These are phyloP conservation scores for Centropus unirufus DNA, from an alignment of 2,113 vertebrate species.

Conservation along the genomic window DNA sequence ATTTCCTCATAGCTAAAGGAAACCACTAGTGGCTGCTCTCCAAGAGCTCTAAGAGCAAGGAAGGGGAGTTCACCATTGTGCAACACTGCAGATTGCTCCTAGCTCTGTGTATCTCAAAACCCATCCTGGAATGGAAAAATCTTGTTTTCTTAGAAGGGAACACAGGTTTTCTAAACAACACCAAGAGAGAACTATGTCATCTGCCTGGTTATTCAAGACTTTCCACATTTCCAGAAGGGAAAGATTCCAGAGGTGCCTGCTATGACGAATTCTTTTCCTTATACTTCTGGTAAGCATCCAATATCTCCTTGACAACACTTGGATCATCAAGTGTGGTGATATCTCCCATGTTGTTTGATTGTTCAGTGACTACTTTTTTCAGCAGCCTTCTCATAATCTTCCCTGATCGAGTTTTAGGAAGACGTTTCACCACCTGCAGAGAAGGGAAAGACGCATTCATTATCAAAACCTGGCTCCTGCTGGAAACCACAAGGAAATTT, in stretches of 20 bases:
- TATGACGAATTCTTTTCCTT: conserved; percentile 54
- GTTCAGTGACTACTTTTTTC: conserved; percentile 79
- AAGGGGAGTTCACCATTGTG: not conserved
- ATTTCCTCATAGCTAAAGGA: not conserved
- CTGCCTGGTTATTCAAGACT: not conserved
- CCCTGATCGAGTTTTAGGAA: conserved; percentile 93
- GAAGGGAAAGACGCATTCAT: not conserved
- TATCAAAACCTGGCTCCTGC: not conserved
- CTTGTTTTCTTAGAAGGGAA: not conserved
- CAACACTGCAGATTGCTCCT: not conserved
- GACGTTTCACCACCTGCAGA: conserved; percentile 87
- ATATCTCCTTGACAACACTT: conserved; percentile 82
- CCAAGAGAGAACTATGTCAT: not conserved
- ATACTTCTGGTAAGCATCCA: conserved; percentile 77
- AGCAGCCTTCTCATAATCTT: conserved; percentile 93
- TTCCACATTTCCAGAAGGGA: not conserved
- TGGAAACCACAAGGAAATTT: not conserved
- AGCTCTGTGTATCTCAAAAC: not conserved
- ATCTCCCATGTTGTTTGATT: conserved; percentile 81
- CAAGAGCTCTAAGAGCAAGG: not conserved
- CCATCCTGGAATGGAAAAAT: not conserved
- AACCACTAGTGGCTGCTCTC: not conserved
- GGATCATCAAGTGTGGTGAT: conserved; percentile 90
- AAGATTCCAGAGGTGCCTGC: not conserved
- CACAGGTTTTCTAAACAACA: not conserved